Evolutionary conservation across 2,888 invertebrate species (phyloP), one percentile per base, ranked within the genome.

Genomic region (Ennomos erosarius): DNA sequence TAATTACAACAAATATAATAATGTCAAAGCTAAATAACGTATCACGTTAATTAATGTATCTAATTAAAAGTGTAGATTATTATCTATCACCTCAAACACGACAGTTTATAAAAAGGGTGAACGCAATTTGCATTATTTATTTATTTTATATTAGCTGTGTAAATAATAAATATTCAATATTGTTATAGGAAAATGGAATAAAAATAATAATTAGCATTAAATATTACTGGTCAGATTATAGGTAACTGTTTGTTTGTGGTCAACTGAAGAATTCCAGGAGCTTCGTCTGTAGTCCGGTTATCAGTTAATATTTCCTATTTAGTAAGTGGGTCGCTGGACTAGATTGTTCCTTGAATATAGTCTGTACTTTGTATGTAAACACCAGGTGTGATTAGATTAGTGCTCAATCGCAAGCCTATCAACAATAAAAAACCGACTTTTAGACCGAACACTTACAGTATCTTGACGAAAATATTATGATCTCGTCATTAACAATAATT

Each of bases 61-160:
- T n/a, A 40, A 65, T 59, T 51, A 59, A 57, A 57, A 62, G 49
- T 56, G 53, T 50, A 51, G 56, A 67, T 67, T 39, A 13, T 48
- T 60, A 64, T 64, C 64, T 42, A 13, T 37, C 13, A 37, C 26
- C 6, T 26, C 26, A 26, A 26, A 26, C 59, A 66, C 57, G 58
- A 55, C 34, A 59, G 59, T 63, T 49, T 42, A 49, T 36, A 52
- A 62, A 49, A 65, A 56, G 44, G 52, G 33, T 16, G 48, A 38
- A 40, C 8, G 9, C 11, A 52, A 38, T 52, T 58, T 34, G 35
- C 52, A 57, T 51, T 42, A 10, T 37, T 12, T 8, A 38, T 9
- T n/a, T 0, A n/a, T 37, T 37, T n/a, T n/a, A 12, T 10, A 12
- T 34, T 44, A 33, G 11, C 8, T 33, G 4, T n/a, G n/a, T 10